A percentile compares a stretch with the other conserved stretches of the same genome.
These are phyloP conservation scores for Lucinisca nassula DNA, from an alignment of 2,888 invertebrate genomes.

Conservation along the genomic window DNA sequence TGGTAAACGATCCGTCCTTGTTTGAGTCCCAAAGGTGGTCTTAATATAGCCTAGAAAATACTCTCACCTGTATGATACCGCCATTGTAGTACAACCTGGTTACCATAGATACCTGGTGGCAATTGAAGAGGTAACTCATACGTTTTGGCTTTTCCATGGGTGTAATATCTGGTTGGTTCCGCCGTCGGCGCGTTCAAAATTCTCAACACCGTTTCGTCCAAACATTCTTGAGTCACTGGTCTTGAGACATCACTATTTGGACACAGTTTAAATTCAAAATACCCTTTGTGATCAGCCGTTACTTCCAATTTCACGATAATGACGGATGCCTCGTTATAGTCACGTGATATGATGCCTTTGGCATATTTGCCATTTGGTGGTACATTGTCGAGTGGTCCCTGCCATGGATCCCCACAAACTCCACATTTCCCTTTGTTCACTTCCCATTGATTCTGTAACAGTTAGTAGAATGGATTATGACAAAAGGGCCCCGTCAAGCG, in stretches of 20 bases:
- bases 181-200: slow-evolving; percentile 30
- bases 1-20: no score
- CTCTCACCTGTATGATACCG: background rate
- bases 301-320: slow-evolving; percentile 68
- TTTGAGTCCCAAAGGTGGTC: no score
- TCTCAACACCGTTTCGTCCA: slow-evolving; percentile 63
- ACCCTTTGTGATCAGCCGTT: slow-evolving; percentile 82
- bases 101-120: background rate
- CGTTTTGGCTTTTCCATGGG: background rate
- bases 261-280: slow-evolving; percentile 83
- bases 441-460: background rate
- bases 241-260: slow-evolving; percentile 70
- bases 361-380: background rate
- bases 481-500: no score
- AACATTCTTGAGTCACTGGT: slow-evolving; percentile 73
- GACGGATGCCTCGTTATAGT: slow-evolving; percentile 49
- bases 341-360: background rate
- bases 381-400: background rate
- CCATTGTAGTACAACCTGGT: background rate
- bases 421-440: background rate
- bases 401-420: background rate
- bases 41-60: no score
- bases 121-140: background rate
- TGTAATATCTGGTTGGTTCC: slow-evolving; percentile 13
- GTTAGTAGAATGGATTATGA: no score